Evolutionary conservation across 2,888 invertebrate species (phyloP).

Genomic region (Sarcophaga rosellei): DNA sequence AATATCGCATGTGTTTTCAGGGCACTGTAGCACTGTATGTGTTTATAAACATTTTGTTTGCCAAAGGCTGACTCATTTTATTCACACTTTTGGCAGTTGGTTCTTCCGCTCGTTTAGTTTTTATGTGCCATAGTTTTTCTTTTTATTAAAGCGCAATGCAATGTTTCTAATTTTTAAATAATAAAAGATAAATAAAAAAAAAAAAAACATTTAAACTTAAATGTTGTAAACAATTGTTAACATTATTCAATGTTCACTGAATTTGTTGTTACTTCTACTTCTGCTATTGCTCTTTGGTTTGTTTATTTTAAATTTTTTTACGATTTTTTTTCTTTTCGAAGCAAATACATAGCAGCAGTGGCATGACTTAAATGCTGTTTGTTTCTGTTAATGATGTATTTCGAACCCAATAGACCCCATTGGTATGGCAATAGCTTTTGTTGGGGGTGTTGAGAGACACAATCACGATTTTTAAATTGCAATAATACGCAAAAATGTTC

Average conservation of each 20-base stretch:
- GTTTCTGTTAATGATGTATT: not conserved
- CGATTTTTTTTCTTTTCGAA: not conserved
- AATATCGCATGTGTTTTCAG: not conserved
- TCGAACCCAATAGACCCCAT: not conserved
- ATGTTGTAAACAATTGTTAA: not conserved
- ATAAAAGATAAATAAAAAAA: no score
- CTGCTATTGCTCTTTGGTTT: not conserved
- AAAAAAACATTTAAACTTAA: not conserved
- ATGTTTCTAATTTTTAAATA: not conserved
- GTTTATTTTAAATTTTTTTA: not conserved
- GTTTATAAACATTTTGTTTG: not conserved
- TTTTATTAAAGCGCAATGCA: no score
- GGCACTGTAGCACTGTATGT: not conserved
- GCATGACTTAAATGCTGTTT: not conserved
- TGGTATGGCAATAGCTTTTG: not conserved
- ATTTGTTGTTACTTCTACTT: not conserved
- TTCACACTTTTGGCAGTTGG: not conserved
- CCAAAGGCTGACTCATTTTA: not conserved
- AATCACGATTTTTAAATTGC: not conserved
- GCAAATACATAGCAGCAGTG: no score
- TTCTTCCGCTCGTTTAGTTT: not conserved
- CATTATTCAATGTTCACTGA: not conserved
- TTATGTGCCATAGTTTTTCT: not conserved
- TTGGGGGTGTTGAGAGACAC: not conserved
- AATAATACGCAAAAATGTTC: not conserved